A percentile compares a stretch with the other conserved stretches of the same genome.
These are phyloP conservation scores for Tachycineta bicolor DNA, from an alignment of 2,113 vertebrate species.

Conservation along the genomic window DNA sequence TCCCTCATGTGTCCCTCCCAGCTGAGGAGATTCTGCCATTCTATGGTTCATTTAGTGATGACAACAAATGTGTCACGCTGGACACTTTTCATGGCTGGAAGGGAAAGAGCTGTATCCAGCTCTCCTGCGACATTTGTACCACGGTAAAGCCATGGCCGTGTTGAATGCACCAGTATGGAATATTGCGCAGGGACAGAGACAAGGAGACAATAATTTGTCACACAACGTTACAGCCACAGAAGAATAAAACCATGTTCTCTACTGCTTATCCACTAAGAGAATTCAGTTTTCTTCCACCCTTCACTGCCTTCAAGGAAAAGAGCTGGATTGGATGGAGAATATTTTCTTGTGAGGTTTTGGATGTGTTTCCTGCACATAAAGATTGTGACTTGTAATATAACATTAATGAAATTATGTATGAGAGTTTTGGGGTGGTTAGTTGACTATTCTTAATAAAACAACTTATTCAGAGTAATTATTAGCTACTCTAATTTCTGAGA, in stretches of 20 bases:
- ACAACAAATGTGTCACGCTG: background rate
- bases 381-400: background rate
- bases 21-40: background rate
- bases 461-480: background rate
- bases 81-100: background rate
- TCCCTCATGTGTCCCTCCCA: background rate
- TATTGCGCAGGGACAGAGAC: background rate
- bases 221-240: background rate
- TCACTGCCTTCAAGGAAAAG: background rate
- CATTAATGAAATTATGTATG: background rate
- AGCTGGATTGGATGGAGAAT: background rate
- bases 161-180: background rate
- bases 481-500: background rate
- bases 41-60: rapidly evolving
- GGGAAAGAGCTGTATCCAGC: background rate
- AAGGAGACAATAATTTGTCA: background rate
- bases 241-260: background rate
- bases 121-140: background rate
- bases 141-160: background rate
- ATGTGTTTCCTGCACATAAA: background rate
- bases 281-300: background rate
- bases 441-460: background rate
- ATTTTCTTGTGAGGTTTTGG: background rate
- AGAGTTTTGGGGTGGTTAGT: background rate
- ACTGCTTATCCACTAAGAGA: background rate